Conservation (phyloP, 2,888 invertebrate species). For the Orthosia incerta region DNA sequence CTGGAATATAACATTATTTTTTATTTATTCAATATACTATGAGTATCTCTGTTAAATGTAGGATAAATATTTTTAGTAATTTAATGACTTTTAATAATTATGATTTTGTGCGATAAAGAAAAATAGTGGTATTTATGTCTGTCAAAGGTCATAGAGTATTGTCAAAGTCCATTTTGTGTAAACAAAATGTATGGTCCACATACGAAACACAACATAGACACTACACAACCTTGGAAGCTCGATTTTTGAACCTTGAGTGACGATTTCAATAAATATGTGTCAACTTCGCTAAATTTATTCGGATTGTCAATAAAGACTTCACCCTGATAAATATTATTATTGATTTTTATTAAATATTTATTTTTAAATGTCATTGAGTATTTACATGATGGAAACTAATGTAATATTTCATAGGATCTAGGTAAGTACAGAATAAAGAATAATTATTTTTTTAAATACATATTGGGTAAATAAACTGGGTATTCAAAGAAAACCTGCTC, state of each 20-base stretch:
- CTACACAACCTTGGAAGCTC: conserved; percentile 89
- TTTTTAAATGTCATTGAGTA: conserved; percentile 57
- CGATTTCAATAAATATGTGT: conserved; percentile 50
- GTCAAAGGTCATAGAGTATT: conserved; percentile 87
- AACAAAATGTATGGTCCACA: conserved; percentile 76
- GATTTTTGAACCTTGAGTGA: conserved; percentile 66
- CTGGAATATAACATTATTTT: conserved; percentile 82
- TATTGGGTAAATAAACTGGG: conserved; percentile 25
- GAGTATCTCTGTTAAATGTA: conserved; percentile 76
- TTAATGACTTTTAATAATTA: conserved; percentile 56
- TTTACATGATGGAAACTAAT: conserved; percentile 57
- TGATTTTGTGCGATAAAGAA: conserved; percentile 84
- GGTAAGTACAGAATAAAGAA: conserved; percentile 19
- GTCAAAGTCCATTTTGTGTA: conserved; percentile 83
- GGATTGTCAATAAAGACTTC: conserved; percentile 39
- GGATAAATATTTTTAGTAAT: conserved; percentile 72
- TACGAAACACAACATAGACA: conserved; percentile 78
- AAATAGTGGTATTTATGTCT: conserved; percentile 78
- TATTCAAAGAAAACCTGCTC: conserved; percentile 31
- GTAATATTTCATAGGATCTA: conserved; percentile 49
- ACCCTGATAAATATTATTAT: conserved; percentile 45
- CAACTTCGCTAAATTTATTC: conserved; percentile 49
- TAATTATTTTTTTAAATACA: conserved; percentile 38
- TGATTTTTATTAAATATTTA: conserved; percentile 41
- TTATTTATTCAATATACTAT: conserved; percentile 76